Evolutionary conservation across 2,888 invertebrate species (phyloP).

Genomic region (Epistrophe grossulariae): DNA sequence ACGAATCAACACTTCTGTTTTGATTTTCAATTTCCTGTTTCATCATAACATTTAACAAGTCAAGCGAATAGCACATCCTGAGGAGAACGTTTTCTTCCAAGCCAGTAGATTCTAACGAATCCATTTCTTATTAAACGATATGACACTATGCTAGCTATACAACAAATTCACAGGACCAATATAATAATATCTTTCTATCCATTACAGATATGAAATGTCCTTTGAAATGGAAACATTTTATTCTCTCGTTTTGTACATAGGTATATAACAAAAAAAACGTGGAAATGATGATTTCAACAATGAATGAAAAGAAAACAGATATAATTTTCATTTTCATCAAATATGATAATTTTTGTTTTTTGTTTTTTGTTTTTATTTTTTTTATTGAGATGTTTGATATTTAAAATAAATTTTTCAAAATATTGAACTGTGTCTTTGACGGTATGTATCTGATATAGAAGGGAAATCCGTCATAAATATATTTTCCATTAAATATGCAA

Average conservation of each 20-base stretch:
- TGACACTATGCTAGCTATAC: slow-evolving; percentile 5
- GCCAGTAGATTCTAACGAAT: slow-evolving; percentile 32
- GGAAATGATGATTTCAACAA: slow-evolving; percentile 18
- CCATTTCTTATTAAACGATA: slow-evolving; percentile 47
- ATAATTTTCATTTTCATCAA: slow-evolving; percentile 43
- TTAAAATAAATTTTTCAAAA: neutral
- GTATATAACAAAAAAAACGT: slow-evolving; percentile 1
- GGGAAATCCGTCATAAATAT: neutral
- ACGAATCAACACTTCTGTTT: slow-evolving; percentile 59
- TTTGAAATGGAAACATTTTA: slow-evolving; percentile 28
- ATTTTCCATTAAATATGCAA: slow-evolving; percentile 2
- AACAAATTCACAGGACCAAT: neutral
- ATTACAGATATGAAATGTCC: slow-evolving; percentile 14
- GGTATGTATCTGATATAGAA: neutral
- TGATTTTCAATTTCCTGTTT: slow-evolving; percentile 61
- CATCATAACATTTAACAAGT: slow-evolving; percentile 53
- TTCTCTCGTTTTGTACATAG: neutral
- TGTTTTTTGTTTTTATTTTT: neutral
- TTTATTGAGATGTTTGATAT: slow-evolving; percentile 3
- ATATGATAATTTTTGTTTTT: slow-evolving; percentile 40
- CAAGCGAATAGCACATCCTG: slow-evolving; percentile 50
- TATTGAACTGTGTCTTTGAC: neutral
- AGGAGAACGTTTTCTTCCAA: slow-evolving; percentile 38
- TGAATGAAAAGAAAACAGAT: slow-evolving; percentile 23
- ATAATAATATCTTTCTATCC: neutral